Base-by-base conservation (phyloP, 2,888 invertebrate species). In the Andrena trimmerana region DNA sequence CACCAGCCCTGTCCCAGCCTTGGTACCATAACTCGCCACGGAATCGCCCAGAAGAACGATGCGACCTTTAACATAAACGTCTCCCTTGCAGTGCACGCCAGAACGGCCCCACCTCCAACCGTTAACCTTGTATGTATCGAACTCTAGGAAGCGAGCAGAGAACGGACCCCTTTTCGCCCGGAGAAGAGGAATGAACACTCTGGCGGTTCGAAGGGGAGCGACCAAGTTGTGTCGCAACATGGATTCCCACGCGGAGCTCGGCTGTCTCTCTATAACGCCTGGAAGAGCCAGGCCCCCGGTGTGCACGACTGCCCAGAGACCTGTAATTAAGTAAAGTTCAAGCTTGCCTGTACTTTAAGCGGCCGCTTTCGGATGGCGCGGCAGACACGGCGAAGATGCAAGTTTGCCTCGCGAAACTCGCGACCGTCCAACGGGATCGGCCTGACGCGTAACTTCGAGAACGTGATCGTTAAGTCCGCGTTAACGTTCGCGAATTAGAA, bases 271-370 rank as follows among this genome's bases (percentile, higher is more conserved):
- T 72, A 96, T 95, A 54, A 96, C 94, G 27, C 97, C 97, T 13
- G 96, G 96, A 78, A 96, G 96, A 78, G 96, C 96, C 88, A 97
- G 95, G 36, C 97, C 97, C 29, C 97, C 97, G 42, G 97, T 97
- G 94, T 97, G 97, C 84, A 98, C 96, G 33, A 98, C 97, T 66
- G 97, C 97, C 96, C 97, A 97, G 74, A 97, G 95, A 83, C 97
- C 97, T 97, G 93, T 2, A 94, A 94, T 88, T 78, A 84, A 87
- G 87, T 62, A 57, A 78, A 85, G 75, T 87, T 87, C 20, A 68
- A 59, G 70, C 63, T 78, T 77, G 5, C 48, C 42, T 63, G 74
- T 70, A 78, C 68, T 81, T 78, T 77, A 72, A 76, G 60, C 66
- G 60, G 60, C 42, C 77, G 77, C 75, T 76, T 84, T 80, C 13